A percentile compares a stretch with the other conserved stretches of the same genome.
Conservation (phyloP, 2,888 invertebrate species). For the Psococerastis gibbosa region DNA sequence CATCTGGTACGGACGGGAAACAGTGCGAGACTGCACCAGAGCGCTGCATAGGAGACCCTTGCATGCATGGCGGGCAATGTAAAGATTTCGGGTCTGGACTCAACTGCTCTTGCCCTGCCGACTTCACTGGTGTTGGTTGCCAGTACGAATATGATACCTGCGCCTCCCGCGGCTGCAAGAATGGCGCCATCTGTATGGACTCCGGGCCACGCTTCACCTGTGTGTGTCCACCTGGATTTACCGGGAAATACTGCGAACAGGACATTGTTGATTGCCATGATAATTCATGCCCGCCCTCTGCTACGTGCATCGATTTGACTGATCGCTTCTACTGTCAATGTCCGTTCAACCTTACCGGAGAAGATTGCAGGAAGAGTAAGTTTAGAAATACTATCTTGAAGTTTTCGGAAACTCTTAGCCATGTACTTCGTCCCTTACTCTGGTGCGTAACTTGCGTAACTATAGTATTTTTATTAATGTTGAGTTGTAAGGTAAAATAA, state of each 20-base stretch:
- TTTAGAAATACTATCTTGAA: too few species aligned
- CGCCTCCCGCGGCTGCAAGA: slow-evolving; percentile 73
- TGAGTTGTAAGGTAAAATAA: slow-evolving; percentile 4
- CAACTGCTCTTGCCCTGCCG: slow-evolving; percentile 79
- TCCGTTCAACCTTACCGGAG: slow-evolving; percentile 90
- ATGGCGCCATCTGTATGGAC: slow-evolving; percentile 82
- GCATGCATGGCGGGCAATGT: slow-evolving; percentile 90
- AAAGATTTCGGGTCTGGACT: slow-evolving; percentile 90
- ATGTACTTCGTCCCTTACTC: too few species aligned
- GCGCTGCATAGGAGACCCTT: slow-evolving; percentile 80
- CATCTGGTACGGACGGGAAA: slow-evolving; percentile 90
- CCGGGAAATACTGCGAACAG: slow-evolving; percentile 67
- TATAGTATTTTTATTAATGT: too few species aligned
- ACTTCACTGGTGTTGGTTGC: slow-evolving; percentile 74
- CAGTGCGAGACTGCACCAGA: slow-evolving; percentile 94
- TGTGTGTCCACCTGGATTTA: slow-evolving; percentile 60
- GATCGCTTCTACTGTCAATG: slow-evolving; percentile 90
- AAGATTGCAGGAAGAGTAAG: slow-evolving; percentile 88
- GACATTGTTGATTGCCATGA: slow-evolving; percentile 84
- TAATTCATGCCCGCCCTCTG: slow-evolving; percentile 84
- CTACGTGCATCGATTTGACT: slow-evolving; percentile 78
- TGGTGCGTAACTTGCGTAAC: too few species aligned
- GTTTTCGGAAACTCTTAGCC: too few species aligned
- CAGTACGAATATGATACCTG: slow-evolving; percentile 89
- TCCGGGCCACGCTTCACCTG: slow-evolving; percentile 72